Conservation (phyloP, 2,888 invertebrate genomes). For the Pedicia rivosa region DNA sequence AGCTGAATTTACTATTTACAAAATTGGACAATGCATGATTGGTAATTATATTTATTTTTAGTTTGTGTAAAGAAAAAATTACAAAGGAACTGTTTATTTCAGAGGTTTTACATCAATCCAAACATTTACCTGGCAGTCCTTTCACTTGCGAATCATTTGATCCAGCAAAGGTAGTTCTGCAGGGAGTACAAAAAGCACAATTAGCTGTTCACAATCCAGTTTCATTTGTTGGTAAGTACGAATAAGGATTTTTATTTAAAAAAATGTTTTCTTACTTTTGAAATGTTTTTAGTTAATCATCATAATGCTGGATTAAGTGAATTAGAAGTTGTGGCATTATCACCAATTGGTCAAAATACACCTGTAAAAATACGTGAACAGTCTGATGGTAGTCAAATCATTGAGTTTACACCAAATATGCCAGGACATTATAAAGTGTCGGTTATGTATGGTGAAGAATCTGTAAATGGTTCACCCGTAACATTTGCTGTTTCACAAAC, state of each 20-base stretch:
- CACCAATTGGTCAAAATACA: slow-evolving; percentile 69
- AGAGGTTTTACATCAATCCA: slow-evolving; percentile 80
- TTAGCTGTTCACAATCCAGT: slow-evolving; percentile 72
- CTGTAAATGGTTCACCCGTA: slow-evolving; percentile 37
- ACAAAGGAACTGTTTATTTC: too few relatives aligned
- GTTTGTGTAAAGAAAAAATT: too few relatives aligned
- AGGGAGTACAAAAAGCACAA: slow-evolving; percentile 57
- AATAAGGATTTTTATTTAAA: neutral
- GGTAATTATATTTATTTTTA: slow-evolving; percentile 31
- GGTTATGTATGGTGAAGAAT: slow-evolving; percentile 51
- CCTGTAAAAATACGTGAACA: slow-evolving; percentile 60
- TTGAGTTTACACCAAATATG: slow-evolving; percentile 71
- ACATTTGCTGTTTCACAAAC: slow-evolving; percentile 44
- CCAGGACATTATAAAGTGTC: slow-evolving; percentile 51
- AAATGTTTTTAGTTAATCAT: slow-evolving; percentile 44
- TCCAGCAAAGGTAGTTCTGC: slow-evolving; percentile 62
- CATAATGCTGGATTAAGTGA: slow-evolving; percentile 74
- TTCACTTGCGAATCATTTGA: slow-evolving; percentile 89
- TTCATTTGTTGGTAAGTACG: slow-evolving; percentile 52
- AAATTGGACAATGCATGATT: slow-evolving; percentile 50
- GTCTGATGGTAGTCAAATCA: slow-evolving; percentile 51
- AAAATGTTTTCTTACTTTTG: neutral
- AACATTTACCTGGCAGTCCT: slow-evolving; percentile 83
- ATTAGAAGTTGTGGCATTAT: slow-evolving; percentile 72
- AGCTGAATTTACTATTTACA: slow-evolving; percentile 81